Base-by-base conservation (phyloP, 2,888 invertebrate genomes). In the Shargacucullia verbasci region DNA sequence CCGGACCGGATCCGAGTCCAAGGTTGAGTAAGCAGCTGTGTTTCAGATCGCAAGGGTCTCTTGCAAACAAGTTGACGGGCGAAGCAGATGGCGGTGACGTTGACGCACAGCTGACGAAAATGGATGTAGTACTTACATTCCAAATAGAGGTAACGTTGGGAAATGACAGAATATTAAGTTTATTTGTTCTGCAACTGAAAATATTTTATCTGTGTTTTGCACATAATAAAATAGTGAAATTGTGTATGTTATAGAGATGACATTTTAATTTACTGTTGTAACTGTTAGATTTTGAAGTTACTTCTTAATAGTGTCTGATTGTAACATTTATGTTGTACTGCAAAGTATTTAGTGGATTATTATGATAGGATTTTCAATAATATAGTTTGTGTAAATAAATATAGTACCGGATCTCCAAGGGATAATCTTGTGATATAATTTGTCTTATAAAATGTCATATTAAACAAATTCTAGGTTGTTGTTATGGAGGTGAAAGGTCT, bases 401-500 rank as follows among this genome's bases (percentile, higher is more conserved):
- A 4, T 20, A 20, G 20, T 20, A 4, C 20, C 4, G 20, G 2
- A 2, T 20, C 20, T 20, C 20, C 34, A 33, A 54, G 34, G 47
- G 29, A 6, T 1, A 7, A 2, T 45, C n/a, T 41, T 14, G 39
- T 27, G 41, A 33, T 20, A 33, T 20, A 9, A 27, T 60, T 43
- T 39, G 0, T 62, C 31, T 65, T 48, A 46, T 54, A 15, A 57
- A 58, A 50, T 39, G 15, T 58, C 57, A 62, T 64, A 6, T 65
- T 65, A n/a, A 50, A 54, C 50, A 61, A 38, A 80, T 94, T 95
- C 70, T 92, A 98, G 98, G 98, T 99, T 72, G 97, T 99, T 84
- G 99, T 99, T 54, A 99, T 99, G 98, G 99, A 99, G 95, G 99
- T 99, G 52, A 98, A 99, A 91, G 99, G 99, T 76, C 95, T 99